phyloP scores from a whole-genome alignment of 1,140 invertebrate genomes.

The Zelostemma sp. region DNA sequence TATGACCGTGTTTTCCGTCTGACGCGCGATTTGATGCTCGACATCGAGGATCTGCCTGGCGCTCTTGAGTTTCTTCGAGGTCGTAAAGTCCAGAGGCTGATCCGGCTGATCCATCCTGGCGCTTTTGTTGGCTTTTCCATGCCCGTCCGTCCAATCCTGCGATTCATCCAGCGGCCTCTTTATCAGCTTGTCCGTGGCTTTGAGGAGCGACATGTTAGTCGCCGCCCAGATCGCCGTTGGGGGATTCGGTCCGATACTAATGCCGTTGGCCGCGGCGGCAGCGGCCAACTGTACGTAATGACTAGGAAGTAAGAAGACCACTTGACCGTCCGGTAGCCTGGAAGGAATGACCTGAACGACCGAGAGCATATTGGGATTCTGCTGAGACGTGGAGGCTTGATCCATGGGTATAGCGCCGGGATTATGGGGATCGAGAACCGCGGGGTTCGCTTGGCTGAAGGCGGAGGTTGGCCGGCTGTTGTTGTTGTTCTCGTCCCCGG shows the following conservation, averaged over 20 bases:
- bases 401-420: conserved; percentile 46
- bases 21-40: conserved; percentile 45
- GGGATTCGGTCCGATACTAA: conserved; percentile 67
- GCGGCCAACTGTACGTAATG: conserved; percentile 71
- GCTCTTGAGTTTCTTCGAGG: conserved; percentile 51
- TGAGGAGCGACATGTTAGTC: conserved; percentile 67
- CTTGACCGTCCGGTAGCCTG: conserved; percentile 71
- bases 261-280: conserved; percentile 66
- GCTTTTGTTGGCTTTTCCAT: conserved; percentile 49
- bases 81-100: conserved; percentile 65
- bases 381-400: conserved; percentile 59
- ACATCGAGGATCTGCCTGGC: conserved; percentile 23
- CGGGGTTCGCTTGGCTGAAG: conserved; percentile 59
- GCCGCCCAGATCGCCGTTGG: conserved; percentile 68
- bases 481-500: conserved; percentile 67
- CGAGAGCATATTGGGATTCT: conserved; percentile 65
- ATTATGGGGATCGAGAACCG: conserved; percentile 49
- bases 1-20: conserved; percentile 47
- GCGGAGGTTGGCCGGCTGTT: conserved; percentile 63
- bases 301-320: conserved; percentile 72
- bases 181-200: conserved; percentile 64
- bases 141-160: conserved; percentile 49
- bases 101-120: conserved; percentile 61
- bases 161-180: conserved; percentile 63
- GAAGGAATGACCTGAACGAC: conserved; percentile 71